Evolutionary conservation across 2,797 vertebrate species (phyloP).

Genomic region (Chromobotia macracanthus): DNA sequence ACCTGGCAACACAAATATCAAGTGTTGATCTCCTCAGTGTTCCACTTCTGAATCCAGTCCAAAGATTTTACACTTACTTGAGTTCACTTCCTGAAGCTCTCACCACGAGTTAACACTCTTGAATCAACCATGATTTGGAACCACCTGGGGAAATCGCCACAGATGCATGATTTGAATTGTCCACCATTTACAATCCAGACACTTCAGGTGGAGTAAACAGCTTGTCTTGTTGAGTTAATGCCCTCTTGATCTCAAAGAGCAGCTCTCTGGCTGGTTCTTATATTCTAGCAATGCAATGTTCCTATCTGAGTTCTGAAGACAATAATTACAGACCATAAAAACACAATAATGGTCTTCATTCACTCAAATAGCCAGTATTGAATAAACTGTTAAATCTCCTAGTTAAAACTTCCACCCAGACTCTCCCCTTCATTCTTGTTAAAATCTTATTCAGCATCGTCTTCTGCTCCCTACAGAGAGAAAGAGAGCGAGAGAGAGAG

Average conservation of each 20-base stretch:
- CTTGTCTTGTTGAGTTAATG: conserved; percentile 30
- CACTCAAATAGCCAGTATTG: conserved; percentile 1
- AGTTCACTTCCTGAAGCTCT: conserved; percentile 8
- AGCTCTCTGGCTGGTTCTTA: background rate
- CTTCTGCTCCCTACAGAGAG: conserved; percentile 27
- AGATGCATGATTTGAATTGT: background rate
- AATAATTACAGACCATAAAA: conserved; percentile 19
- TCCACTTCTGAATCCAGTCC: conserved; percentile 14
- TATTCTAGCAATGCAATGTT: background rate
- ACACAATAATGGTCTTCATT: conserved; percentile 26
- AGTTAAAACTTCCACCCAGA: background rate
- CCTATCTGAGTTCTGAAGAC: background rate
- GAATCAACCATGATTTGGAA: conserved; percentile 31
- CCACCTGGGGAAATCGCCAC: conserved; percentile 36
- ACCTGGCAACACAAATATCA: conserved; percentile 22
- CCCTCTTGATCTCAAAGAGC: conserved; percentile 8
- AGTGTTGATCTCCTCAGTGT: conserved; percentile 8
- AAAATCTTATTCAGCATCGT: conserved; percentile 36
- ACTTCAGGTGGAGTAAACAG: conserved; percentile 22
- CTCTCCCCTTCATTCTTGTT: conserved; percentile 15
- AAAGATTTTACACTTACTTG: conserved; percentile 30
- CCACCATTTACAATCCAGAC: conserved; percentile 5
- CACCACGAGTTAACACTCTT: conserved; percentile 13
- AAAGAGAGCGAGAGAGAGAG: background rate
- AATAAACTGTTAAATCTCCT: background rate